Evolutionary conservation across 2,113 vertebrate species (phyloP).

Genomic region (Xenopus laevis): DNA sequence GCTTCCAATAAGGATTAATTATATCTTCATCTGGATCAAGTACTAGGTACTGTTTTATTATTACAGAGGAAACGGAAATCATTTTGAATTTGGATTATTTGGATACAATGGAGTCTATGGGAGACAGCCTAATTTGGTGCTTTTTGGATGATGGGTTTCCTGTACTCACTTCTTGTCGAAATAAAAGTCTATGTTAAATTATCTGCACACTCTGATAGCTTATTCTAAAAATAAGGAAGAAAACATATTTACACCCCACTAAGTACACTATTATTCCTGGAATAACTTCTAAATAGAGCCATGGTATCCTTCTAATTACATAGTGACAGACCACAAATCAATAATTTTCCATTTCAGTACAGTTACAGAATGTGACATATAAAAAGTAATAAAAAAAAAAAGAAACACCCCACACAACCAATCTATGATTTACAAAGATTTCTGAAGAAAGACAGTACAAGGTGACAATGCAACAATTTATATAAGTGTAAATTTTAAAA

Average conservation of each 20-base stretch:
- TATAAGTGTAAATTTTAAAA: not conserved
- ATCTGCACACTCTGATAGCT: not conserved
- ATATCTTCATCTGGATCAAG: too few species aligned
- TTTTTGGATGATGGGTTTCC: too few species aligned
- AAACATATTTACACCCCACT: not conserved
- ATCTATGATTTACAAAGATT: too few species aligned
- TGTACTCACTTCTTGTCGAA: too few species aligned
- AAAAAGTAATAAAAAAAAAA: not conserved
- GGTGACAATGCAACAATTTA: not conserved
- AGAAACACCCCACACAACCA: not conserved
- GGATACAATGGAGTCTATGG: too few species aligned
- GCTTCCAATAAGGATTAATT: too few species aligned
- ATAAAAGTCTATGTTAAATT: too few species aligned
- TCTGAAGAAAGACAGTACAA: not conserved
- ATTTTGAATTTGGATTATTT: too few species aligned
- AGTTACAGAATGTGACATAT: not conserved
- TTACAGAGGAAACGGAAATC: too few species aligned
- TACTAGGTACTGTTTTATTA: too few species aligned
- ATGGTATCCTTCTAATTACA: not conserved
- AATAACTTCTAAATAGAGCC: not conserved
- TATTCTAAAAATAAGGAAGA: not conserved
- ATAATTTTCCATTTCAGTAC: not conserved
- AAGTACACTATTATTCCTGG: not conserved
- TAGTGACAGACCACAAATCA: conserved; percentile 1
- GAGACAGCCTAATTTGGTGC: too few species aligned